phyloP scores from a whole-genome alignment of 2,797 vertebrate genomes.

The Siniperca undulata region DNA sequence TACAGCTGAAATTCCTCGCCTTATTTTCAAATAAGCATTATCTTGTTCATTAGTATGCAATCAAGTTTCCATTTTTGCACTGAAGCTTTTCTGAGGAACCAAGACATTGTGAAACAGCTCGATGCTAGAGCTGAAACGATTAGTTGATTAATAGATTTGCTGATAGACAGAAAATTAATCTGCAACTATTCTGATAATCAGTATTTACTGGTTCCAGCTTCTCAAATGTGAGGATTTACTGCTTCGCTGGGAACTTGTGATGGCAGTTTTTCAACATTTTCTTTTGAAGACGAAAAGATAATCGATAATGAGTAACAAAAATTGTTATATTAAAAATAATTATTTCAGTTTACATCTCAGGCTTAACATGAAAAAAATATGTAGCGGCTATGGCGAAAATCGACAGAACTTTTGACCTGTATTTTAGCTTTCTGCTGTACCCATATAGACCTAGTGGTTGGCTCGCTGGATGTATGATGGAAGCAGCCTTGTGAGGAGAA shows the following conservation, averaged over 20 bases:
- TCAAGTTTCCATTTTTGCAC: not conserved
- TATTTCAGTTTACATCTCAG: not conserved
- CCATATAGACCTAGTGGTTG: not conserved
- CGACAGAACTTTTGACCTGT: not conserved
- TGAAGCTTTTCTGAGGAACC: not conserved
- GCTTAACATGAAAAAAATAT: not conserved
- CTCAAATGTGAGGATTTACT: not conserved
- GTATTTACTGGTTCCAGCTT: not conserved
- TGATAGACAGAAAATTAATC: not conserved
- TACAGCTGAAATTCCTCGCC: not conserved
- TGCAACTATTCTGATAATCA: not conserved
- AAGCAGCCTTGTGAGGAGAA: slow-evolving; percentile 7
- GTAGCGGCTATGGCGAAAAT: too few relatives aligned
- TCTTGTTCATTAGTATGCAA: not conserved
- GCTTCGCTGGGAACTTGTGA: not conserved
- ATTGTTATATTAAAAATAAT: not conserved
- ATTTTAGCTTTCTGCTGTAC: not conserved
- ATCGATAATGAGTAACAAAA: not conserved
- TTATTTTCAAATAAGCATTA: not conserved
- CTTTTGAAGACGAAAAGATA: not conserved
- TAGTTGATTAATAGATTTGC: not conserved
- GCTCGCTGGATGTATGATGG: not conserved
- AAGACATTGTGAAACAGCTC: not conserved
- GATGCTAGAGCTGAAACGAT: not conserved
- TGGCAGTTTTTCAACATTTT: too few relatives aligned